A percentile compares a stretch with the other conserved stretches of the same genome.
Evolutionary conservation across 1,140 invertebrate genomes (phyloP).

Genomic region (Drosophila varians): DNA sequence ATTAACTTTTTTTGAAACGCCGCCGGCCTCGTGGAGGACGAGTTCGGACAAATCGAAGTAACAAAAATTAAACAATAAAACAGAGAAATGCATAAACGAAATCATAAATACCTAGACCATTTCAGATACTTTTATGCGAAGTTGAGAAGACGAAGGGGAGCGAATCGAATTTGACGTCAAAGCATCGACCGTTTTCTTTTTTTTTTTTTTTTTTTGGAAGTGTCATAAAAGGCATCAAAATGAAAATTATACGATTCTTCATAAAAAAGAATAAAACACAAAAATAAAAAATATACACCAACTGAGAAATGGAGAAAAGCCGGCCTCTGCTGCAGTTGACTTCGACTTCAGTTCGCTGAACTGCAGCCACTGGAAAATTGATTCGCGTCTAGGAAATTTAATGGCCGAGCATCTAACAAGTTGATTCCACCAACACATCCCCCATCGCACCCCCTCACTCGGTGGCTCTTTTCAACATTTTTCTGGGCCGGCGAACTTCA

Average conservation of each 20-base stretch:
- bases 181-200: conserved; percentile 40
- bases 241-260: conserved; percentile 64
- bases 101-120: conserved; percentile 77
- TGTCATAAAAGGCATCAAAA: conserved; percentile 81
- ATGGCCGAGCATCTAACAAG: conserved; percentile 59
- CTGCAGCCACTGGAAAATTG: conserved; percentile 59
- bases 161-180: conserved; percentile 53
- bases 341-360: conserved; percentile 32
- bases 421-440: not conserved
- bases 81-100: conserved; percentile 76
- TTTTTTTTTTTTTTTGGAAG: conserved; percentile 48
- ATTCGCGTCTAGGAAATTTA: conserved; percentile 72
- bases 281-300: not conserved
- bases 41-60: conserved; percentile 52
- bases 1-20: conserved; percentile 75
- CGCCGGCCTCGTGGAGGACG: conserved; percentile 28
- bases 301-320: not conserved
- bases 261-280: conserved; percentile 21
- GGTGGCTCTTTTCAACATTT: not conserved
- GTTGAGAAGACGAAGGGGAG: conserved; percentile 26
- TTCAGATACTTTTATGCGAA: conserved; percentile 43
- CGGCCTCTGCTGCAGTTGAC: not conserved
- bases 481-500: conserved; percentile 56
- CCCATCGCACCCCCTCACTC: not conserved
- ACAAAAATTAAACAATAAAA: conserved; percentile 75